Conservation (phyloP, 2,888 invertebrate genomes). For the Pyrrhosoma nymphula region DNA sequence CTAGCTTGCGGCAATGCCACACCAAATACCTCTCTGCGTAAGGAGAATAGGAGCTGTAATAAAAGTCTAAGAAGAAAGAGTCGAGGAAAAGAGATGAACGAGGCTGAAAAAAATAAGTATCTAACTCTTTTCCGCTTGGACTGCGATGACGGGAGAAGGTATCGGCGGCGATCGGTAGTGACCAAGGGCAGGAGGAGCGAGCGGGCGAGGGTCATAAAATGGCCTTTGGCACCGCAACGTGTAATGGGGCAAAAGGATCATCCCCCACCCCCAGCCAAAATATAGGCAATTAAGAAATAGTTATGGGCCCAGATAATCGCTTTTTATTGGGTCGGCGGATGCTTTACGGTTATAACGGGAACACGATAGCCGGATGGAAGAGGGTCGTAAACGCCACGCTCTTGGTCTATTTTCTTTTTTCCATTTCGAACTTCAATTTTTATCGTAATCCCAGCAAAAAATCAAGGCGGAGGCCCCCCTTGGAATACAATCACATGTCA, state of each 20-base stretch:
- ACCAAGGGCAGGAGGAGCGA: background rate
- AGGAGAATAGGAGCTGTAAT: too few relatives aligned
- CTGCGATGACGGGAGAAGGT: background rate
- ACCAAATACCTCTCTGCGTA: too few relatives aligned
- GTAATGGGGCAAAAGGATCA: background rate
- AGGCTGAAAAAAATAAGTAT: background rate
- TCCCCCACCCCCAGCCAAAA: background rate
- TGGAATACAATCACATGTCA: too few relatives aligned
- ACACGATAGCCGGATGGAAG: background rate
- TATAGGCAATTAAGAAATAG: constrained; percentile 21
- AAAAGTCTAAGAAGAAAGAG: too few relatives aligned
- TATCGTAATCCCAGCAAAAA: too few relatives aligned
- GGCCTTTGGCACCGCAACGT: background rate
- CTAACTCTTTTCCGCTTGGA: background rate
- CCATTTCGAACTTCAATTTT: too few relatives aligned
- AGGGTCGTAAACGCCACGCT: background rate
- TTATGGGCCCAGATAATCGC: background rate
- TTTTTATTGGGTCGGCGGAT: background rate
- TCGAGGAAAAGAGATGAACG: background rate
- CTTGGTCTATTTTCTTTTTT: background rate
- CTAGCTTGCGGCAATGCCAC: too few relatives aligned
- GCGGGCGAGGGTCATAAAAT: background rate
- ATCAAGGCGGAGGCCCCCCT: too few relatives aligned
- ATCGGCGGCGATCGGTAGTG: background rate
- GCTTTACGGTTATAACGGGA: background rate